These are phyloP conservation scores for Apteryx owenii DNA, from an alignment of 2,113 vertebrate genomes.

Conservation along the genomic window DNA sequence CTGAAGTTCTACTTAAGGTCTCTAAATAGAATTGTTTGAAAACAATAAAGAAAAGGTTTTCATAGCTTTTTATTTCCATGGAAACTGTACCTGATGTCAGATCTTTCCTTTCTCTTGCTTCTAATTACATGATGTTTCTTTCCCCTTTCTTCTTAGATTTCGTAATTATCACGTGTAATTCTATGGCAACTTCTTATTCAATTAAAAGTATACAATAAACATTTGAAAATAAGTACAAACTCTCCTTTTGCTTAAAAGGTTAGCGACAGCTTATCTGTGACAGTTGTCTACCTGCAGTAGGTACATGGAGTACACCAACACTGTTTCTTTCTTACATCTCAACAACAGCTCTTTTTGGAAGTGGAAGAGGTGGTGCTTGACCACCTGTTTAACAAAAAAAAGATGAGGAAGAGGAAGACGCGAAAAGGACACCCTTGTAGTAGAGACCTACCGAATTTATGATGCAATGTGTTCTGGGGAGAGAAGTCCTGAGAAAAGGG, in stretches of 20 bases:
- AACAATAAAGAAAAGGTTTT: slow-evolving; percentile 2
- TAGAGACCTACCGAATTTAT: not conserved
- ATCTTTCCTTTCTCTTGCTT: not conserved
- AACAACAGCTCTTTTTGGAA: not conserved
- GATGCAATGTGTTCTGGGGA: not conserved
- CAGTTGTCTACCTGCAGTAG: not conserved
- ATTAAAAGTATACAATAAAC: not conserved
- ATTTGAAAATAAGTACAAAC: not conserved
- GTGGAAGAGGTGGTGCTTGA: not conserved
- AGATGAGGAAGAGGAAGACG: not conserved
- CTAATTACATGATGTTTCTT: not conserved
- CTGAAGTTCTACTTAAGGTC: not conserved
- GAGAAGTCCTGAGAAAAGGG: not conserved
- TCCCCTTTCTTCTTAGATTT: not conserved
- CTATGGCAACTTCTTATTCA: not conserved
- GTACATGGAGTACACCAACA: not conserved
- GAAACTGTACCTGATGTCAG: not conserved
- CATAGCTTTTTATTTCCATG: slow-evolving; percentile 35
- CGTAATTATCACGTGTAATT: not conserved
- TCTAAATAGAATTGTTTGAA: not conserved
- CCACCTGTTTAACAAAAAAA: not conserved
- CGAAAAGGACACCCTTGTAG: not conserved
- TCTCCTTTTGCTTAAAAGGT: not conserved
- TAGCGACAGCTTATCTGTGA: not conserved
- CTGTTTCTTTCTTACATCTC: not conserved